A percentile compares a stretch with the other conserved stretches of the same genome.
These are phyloP conservation scores for Trisateles emortualis DNA, from an alignment of 2,888 invertebrate genomes.

Conservation along the genomic window DNA sequence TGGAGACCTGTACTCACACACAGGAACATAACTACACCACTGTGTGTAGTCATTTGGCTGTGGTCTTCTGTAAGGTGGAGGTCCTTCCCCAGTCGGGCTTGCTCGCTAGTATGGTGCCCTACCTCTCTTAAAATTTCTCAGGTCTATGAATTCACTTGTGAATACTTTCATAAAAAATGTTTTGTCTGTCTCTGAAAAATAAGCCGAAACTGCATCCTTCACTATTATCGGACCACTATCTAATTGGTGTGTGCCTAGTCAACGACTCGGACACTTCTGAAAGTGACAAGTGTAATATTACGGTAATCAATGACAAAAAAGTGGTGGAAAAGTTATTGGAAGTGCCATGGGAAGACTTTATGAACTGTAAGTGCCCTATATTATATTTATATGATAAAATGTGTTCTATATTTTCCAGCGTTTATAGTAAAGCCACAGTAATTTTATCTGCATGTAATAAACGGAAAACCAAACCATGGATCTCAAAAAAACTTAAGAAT, in stretches of 20 bases:
- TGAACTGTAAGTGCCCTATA: constrained; percentile 4
- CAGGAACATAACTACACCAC: too few species aligned
- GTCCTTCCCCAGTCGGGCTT: too few species aligned
- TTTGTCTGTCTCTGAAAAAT: too few species aligned
- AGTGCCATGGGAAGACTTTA: background rate
- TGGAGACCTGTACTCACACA: too few species aligned
- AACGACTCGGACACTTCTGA: too few species aligned
- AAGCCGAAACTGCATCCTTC: too few species aligned
- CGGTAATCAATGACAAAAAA: background rate
- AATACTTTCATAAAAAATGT: too few species aligned
- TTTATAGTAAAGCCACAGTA: background rate
- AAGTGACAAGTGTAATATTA: background rate
- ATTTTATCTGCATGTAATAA: background rate
- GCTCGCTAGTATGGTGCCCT: too few species aligned
- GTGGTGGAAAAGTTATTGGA: background rate
- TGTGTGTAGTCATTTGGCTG: too few species aligned
- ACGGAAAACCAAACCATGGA: constrained; percentile 1
- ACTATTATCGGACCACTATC: constrained; percentile 7
- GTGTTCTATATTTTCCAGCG: background rate
- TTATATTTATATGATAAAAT: background rate
- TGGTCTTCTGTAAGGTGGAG: too few species aligned
- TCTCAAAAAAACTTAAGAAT: background rate
- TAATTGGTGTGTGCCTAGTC: background rate
- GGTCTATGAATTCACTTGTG: too few species aligned
- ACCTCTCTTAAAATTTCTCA: too few species aligned